Evolutionary conservation across 2,113 vertebrate genomes (phyloP), one percentile per base, ranked within the genome.

Genomic region (Thamnophis sirtalis): DNA sequence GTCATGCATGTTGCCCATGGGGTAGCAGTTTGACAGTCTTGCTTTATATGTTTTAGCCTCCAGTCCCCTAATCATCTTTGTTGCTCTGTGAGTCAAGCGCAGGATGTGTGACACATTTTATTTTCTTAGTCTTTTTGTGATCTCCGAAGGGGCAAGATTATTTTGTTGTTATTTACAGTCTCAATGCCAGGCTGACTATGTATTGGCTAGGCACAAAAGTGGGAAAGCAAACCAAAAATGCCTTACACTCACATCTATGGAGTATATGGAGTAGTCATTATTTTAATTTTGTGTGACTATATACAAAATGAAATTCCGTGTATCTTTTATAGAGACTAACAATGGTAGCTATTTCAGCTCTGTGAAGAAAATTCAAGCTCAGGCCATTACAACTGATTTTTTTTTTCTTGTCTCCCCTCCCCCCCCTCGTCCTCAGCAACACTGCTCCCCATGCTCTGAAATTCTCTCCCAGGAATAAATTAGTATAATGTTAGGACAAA

Each of bases 371-470:
- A 38, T 38, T 38, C 15, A 38, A 80, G 13, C 68, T 80, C 68
- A 80, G n/a, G 28, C 15, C n/a, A 73, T 15, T 5, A 38, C n/a
- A 73, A 73, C 15, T 33, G n/a, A 33, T 38, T 19, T 19, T 73
- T 73, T 73, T 33, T 5, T 0, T 7, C 5, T 5, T 0, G 0
- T n/a, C n/a, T n/a, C n/a, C n/a, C n/a, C n/a, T n/a, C n/a, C n/a
- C n/a, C n/a, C n/a, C n/a, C n/a, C n/a, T n/a, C n/a, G n/a, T n/a
- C n/a, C n/a, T n/a, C n/a, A n/a, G n/a, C n/a, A 33, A 73, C n/a
- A 73, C n/a, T 68, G 28, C 63, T 33, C n/a, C 63, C 28, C n/a
- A 73, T 33, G n/a, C 63, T 73, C n/a, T 33, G 63, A 73, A 33
- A 73, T 73, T 19, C 6, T 73, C n/a, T 73, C 68, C 68, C 68